Percentiles rank a stretch among this genome's conserved stretches.
Evolutionary conservation across 35 echinoderm and acorn worm genomes (phyloP).

Genomic region (Lytechinus pictus): DNA sequence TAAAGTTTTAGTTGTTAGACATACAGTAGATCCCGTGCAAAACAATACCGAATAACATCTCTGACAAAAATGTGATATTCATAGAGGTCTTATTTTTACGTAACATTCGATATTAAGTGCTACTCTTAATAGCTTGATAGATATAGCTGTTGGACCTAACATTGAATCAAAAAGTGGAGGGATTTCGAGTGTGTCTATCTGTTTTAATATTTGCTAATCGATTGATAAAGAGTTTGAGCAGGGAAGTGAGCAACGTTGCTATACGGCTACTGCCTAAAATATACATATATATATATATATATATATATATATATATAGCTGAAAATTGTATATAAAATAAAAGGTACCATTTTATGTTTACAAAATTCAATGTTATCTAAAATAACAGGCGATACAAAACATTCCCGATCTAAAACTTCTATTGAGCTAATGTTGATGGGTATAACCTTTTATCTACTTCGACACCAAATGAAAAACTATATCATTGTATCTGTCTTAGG

Average conservation of each 20-base stretch:
- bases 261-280: no score
- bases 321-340: no score
- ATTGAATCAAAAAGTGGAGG: neutral
- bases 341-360: neutral
- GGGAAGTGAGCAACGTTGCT: no score
- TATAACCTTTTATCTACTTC: neutral
- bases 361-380: neutral
- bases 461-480: neutral
- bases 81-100: neutral
- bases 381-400: neutral
- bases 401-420: neutral
- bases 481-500: neutral
- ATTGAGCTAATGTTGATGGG: neutral
- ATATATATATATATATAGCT: no score
- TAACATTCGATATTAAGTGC: neutral
- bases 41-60: neutral
- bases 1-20: no score
- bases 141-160: neutral
- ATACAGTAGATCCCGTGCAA: no score
- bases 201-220: constrained; percentile 14
- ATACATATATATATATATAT: no score
- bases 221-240: neutral
- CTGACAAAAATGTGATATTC: neutral
- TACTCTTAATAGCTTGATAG: neutral
- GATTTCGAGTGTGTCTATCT: neutral